Evolutionary conservation across 2,888 invertebrate species (phyloP).

Genomic region (Cantharis flavilabris): DNA sequence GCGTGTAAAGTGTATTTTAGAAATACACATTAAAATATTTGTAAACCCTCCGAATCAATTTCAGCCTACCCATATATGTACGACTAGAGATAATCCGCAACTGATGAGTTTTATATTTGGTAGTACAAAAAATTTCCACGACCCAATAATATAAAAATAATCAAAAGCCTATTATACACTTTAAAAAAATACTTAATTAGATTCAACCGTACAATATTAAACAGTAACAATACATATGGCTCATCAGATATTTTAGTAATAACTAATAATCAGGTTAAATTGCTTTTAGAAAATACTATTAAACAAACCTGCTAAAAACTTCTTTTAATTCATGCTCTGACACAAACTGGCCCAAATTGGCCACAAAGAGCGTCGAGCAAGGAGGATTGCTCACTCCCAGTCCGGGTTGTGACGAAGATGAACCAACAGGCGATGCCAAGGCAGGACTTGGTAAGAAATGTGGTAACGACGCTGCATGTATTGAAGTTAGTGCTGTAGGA

Average conservation of each 20-base stretch:
- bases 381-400: slow-evolving; percentile 79
- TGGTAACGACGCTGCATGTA: slow-evolving; percentile 75
- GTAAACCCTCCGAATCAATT: background rate
- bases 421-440: slow-evolving; percentile 87
- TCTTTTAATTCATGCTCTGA: slow-evolving; percentile 98
- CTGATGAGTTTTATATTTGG: background rate
- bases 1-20: background rate
- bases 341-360: slow-evolving; percentile 96
- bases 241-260: background rate
- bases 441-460: slow-evolving; percentile 93
- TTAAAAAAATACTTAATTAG: background rate
- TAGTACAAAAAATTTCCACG: too few relatives aligned
- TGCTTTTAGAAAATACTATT: slow-evolving; percentile 4
- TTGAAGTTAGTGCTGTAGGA: slow-evolving; percentile 69
- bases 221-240: background rate
- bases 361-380: slow-evolving; percentile 97
- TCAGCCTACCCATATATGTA: background rate
- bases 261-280: background rate
- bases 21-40: background rate
- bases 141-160: too few relatives aligned
- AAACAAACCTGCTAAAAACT: slow-evolving; percentile 89
- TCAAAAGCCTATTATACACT: too few relatives aligned
- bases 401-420: slow-evolving; percentile 72
- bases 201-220: background rate
- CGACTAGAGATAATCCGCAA: background rate